phyloP scores from a whole-genome alignment of 1,140 invertebrate species.

The Cydia strobilella region DNA sequence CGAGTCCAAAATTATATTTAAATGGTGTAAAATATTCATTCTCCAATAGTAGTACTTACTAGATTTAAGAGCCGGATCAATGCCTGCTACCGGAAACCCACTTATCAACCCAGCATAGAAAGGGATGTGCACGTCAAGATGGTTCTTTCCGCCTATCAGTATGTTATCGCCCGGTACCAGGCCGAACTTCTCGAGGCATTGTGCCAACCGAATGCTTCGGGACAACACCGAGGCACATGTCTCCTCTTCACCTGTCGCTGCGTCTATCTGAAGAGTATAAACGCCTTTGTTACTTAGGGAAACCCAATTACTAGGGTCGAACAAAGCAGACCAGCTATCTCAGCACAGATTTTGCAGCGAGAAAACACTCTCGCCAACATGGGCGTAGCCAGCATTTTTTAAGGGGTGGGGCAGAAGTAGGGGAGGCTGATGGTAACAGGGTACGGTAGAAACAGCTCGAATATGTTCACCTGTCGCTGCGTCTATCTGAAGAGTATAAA shows the following conservation, averaged over 20 bases:
- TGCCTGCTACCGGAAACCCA: constrained; percentile 47
- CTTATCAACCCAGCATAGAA: constrained; percentile 65
- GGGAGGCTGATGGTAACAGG: too few species aligned
- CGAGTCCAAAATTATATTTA: too few species aligned
- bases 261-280: constrained; percentile 76
- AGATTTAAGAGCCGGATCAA: constrained; percentile 48
- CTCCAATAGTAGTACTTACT: constrained; percentile 51
- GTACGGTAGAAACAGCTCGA: too few species aligned
- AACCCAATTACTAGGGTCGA: too few species aligned
- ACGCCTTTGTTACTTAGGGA: too few species aligned
- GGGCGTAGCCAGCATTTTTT: too few species aligned
- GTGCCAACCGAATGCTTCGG: constrained; percentile 53
- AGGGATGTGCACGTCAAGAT: too few species aligned
- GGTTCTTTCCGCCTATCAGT: constrained; percentile 62
- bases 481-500: constrained; percentile 76
- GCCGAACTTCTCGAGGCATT: constrained; percentile 63
- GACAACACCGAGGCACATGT: constrained; percentile 61
- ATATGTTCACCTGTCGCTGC: constrained; percentile 63
- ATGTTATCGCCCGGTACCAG: constrained; percentile 69
- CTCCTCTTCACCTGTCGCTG: constrained; percentile 64
- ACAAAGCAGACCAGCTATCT: too few species aligned
- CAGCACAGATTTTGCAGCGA: too few species aligned
- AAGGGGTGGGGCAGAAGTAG: too few species aligned
- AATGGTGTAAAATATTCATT: too few species aligned
- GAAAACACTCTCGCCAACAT: too few species aligned